Conservation (phyloP, 37 sponge, comb jelly and placozoan species). For the Bolinopsis microptera region DNA sequence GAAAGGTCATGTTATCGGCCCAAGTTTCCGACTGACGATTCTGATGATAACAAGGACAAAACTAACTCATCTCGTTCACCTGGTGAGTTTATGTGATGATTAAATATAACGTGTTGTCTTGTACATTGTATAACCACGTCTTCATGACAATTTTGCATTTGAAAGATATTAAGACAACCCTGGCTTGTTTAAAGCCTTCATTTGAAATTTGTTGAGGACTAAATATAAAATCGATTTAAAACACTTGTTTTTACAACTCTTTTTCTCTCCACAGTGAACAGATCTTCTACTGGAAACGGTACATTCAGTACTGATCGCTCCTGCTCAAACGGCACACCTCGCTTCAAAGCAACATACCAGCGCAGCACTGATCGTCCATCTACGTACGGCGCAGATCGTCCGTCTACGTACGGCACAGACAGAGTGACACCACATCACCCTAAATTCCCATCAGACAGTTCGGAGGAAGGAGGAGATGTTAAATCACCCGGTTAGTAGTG, state of each 20-base stretch:
- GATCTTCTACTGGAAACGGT: not conserved
- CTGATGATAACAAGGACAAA: not conserved
- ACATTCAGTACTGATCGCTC: not conserved
- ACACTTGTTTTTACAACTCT: too few relatives aligned
- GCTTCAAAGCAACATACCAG: not conserved
- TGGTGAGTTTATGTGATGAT: not conserved
- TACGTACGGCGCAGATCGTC: not conserved
- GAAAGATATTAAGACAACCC: too few relatives aligned
- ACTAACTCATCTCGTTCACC: not conserved
- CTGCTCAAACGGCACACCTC: not conserved
- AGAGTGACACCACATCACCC: not conserved
- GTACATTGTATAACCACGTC: too few relatives aligned
- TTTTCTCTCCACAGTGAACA: too few relatives aligned
- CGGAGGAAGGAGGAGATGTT: not conserved
- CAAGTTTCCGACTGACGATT: slow-evolving; percentile 57
- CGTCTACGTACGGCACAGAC: not conserved
- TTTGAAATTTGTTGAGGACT: too few relatives aligned
- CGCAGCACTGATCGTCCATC: too few relatives aligned
- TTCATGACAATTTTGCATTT: too few relatives aligned
- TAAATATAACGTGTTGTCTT: too few relatives aligned
- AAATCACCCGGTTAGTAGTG: not conserved
- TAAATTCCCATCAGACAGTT: not conserved
- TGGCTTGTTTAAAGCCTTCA: too few relatives aligned
- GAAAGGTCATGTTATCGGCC: slow-evolving; percentile 20
- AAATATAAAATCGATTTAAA: too few relatives aligned